Evolutionary conservation across 2,888 invertebrate species (phyloP), one percentile per base, ranked within the genome.

Genomic region (Empis livida): DNA sequence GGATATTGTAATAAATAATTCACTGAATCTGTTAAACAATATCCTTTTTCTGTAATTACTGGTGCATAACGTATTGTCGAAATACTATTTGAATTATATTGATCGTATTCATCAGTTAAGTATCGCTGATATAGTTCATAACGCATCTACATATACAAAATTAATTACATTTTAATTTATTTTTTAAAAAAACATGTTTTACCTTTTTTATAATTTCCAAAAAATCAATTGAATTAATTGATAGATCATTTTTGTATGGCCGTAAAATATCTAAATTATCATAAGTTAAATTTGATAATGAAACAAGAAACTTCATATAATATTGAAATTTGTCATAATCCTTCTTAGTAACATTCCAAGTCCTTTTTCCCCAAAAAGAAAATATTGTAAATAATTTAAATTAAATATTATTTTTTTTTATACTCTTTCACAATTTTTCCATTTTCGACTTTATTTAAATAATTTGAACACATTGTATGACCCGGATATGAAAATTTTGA

Each of bases 401-500:
- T 9, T 15, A 11, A 41, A 47, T 23, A 20, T 13, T 41, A 35
- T 32, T 16, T 20, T 42, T 32, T 31, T 6, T 27, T 55, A 57
- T 58, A 65, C 61, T 57, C 43, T 2, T 62, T 49, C 20, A 67
- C 67, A n/a, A 61, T 45, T 10, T 61, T 52, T 6, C 68, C 53
- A 17, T 60, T 57, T 3, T 55, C 48, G 2, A 62, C 52, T 15
- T 67, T 55, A 23, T 70, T 52, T 53, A 65, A 64, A 15, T 57
- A 59, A 5, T 58, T 48, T 0, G 75, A 71, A 51, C 78, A 78
- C 45, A 77, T 58, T 1, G 76, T 73, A 1, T 72, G 56, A 0
- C 71, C 63, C 2, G 75, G 70, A 52, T 73, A 71, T 0, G 71
- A 64, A 10, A 76, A 72, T 39, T 68, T 68, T 59, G 70, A 71